Evolutionary conservation across 2,888 invertebrate genomes (phyloP), one percentile per base, ranked within the genome.

Genomic region (Tiphia femorata): DNA sequence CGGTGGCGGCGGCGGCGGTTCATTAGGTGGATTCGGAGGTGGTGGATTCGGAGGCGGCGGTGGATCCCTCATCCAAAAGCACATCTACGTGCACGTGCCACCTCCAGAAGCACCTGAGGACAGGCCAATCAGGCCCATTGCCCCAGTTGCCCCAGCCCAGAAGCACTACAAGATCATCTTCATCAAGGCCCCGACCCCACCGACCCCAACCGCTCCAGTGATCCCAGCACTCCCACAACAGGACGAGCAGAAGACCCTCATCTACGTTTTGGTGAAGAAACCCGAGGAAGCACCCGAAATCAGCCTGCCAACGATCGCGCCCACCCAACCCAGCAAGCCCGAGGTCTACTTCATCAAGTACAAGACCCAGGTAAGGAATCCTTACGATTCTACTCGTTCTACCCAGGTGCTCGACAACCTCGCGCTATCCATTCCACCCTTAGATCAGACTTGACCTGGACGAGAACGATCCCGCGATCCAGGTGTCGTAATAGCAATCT

Each of bases 161-260:
- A 94, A 94, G 78, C 94, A 94, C 84, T 94, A 95, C 89, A 95
- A 95, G 83, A 95, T 95, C 83, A 94, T 95, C 86, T 95, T 95
- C 89, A 95, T 95, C 85, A 95, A 95, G 87, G 94, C 94, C 51
- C 94, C 94, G 76, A 90, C 94, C 72, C 90, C 93, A 60, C 93
- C 93, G 60, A 89, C 92, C 59, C 93, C 93, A 58, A 90, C 91
- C 64, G 93, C 91, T 0, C 94, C 94, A 64, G 88, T 92, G 64
- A 93, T 94, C 67, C 93, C 94, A 23, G 76, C 77, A 1, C 84
- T 91, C 25, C 91, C 92, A 81, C 89, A 90, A 58, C 93, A 93
- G 81, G 92, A 94, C 84, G 92, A 93, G 85, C 93, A 93, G 84
- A 95, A 94, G 87, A 95, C 94, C 49, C 87, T 94, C 66, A 94